Evolutionary conservation across 2,113 vertebrate genomes (phyloP).

Genomic region (Brienomyrus longianalis): DNA sequence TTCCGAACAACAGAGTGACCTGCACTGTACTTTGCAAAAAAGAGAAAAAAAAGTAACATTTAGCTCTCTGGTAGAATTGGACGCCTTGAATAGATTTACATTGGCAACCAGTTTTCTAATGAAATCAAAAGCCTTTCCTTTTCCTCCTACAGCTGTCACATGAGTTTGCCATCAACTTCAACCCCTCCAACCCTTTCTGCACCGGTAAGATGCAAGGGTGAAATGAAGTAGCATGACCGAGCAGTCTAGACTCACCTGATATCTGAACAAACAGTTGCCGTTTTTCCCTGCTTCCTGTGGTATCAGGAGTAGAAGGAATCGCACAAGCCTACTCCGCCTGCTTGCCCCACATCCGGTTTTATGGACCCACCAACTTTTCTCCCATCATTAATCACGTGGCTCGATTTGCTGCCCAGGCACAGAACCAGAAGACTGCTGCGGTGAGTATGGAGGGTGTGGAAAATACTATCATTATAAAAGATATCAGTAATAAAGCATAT

Average conservation of each 20-base stretch:
- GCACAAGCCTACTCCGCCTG: slow-evolving; percentile 87
- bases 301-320: slow-evolving; percentile 87
- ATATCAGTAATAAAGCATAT: background rate
- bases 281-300: slow-evolving; percentile 5
- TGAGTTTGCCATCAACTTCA: slow-evolving; percentile 98
- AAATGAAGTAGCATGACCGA: background rate
- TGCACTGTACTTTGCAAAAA: background rate
- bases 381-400: slow-evolving; percentile 94
- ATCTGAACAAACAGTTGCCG: background rate
- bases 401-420: slow-evolving; percentile 84
- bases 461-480: background rate
- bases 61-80: background rate
- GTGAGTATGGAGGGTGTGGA: slow-evolving; percentile 53
- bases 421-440: slow-evolving; percentile 77
- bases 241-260: background rate
- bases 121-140: background rate
- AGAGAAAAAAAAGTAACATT: background rate
- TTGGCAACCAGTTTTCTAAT: background rate
- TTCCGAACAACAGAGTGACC: background rate
- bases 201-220: slow-evolving; percentile 66
- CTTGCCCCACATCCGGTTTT: slow-evolving; percentile 93
- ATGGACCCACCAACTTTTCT: slow-evolving; percentile 93
- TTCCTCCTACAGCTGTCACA: slow-evolving; percentile 79
- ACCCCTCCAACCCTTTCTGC: slow-evolving; percentile 94
- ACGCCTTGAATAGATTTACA: background rate